Conservation (phyloP, 1,140 invertebrate species). For the Bicyclus anynana region DNA sequence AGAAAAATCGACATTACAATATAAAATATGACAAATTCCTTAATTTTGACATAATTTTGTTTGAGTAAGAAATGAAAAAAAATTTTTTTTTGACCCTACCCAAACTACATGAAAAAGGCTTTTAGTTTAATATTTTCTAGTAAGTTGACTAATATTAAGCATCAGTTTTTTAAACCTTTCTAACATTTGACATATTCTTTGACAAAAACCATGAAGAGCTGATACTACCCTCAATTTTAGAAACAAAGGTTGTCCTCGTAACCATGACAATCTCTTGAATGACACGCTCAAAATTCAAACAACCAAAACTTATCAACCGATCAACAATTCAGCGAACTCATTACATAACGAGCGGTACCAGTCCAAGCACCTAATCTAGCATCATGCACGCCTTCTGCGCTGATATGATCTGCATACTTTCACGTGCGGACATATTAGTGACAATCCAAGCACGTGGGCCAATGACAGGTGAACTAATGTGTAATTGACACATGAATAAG, state of each 20-base stretch:
- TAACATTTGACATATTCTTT: no score
- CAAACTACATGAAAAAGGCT: no score
- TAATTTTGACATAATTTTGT: no score
- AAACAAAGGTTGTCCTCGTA: not conserved
- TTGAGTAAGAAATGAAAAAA: no score
- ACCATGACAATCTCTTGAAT: not conserved
- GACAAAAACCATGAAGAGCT: no score
- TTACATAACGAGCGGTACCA: not conserved
- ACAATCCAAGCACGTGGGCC: not conserved
- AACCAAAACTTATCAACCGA: not conserved
- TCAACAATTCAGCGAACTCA: not conserved
- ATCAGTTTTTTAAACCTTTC: no score
- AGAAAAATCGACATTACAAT: no score
- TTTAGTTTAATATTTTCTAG: no score
- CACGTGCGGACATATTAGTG: not conserved
- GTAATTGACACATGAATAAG: not conserved
- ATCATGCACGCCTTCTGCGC: not conserved
- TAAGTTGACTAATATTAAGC: no score
- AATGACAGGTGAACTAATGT: not conserved
- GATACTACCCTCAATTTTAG: no score
- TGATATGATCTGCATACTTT: conserved; percentile 4
- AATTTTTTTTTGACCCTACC: no score
- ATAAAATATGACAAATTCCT: no score
- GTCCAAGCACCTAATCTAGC: not conserved
- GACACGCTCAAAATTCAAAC: not conserved